Conservation (phyloP, 2,113 vertebrate species). For the Peromyscus polionotus region DNA sequence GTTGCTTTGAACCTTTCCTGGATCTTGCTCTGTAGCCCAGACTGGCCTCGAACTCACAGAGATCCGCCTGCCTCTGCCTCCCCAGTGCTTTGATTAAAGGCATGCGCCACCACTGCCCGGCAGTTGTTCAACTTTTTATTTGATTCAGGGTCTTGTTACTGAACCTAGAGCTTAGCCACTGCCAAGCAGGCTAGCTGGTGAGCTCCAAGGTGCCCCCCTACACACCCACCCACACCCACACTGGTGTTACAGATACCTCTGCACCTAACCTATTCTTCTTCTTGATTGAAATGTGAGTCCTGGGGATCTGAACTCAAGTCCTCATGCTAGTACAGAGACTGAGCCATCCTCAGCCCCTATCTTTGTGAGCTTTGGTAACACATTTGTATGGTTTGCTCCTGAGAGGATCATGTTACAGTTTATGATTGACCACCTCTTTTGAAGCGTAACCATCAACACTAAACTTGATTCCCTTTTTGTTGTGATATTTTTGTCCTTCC, state of each 20-base stretch:
- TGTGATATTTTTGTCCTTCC: neutral
- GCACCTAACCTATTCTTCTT: neutral
- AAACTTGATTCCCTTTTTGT: constrained; percentile 30
- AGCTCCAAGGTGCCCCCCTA: neutral
- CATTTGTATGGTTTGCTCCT: neutral
- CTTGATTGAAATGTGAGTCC: neutral
- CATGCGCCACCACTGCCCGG: too few relatives aligned
- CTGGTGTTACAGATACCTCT: neutral
- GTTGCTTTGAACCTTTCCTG: too few relatives aligned
- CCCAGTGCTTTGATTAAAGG: too few relatives aligned
- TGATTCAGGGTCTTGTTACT: neutral
- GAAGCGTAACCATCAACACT: constrained; percentile 8
- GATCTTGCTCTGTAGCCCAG: too few relatives aligned
- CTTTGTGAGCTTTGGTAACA: neutral
- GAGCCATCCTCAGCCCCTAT: neutral
- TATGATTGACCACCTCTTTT: neutral
- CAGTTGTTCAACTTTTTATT: neutral
- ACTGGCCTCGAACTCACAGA: too few relatives aligned
- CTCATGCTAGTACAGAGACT: neutral
- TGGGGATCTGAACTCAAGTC: neutral
- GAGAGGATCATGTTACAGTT: neutral
- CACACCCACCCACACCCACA: neutral
- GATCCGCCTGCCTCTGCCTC: too few relatives aligned
- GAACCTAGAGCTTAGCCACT: neutral
- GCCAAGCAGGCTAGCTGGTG: neutral